Evolutionary conservation across 2,113 vertebrate species (phyloP).

Genomic region (Tetrao urogallus): DNA sequence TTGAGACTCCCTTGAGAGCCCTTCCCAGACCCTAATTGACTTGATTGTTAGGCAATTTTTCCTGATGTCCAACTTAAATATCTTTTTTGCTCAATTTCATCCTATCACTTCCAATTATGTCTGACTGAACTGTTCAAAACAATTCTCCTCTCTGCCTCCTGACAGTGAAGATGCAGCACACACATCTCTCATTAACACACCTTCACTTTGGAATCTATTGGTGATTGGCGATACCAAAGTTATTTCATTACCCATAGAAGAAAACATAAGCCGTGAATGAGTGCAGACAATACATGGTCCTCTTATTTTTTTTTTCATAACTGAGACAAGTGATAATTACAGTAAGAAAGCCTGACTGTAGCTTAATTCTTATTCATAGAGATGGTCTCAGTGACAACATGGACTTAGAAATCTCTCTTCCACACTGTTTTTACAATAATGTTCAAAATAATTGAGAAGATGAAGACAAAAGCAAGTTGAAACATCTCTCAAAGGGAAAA

Average conservation of each 20-base stretch:
- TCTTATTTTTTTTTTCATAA: neutral
- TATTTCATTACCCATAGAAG: conserved; percentile 16
- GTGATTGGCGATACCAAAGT: neutral
- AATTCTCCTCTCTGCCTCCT: conserved; percentile 20
- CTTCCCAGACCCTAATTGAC: conserved; percentile 49
- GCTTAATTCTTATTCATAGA: neutral
- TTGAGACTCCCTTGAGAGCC: conserved; percentile 26
- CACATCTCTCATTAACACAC: neutral
- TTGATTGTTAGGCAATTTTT: conserved; percentile 51
- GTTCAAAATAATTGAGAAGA: conserved; percentile 15
- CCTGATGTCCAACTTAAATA: conserved; percentile 36
- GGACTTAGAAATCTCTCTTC: neutral
- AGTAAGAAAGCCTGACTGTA: neutral
- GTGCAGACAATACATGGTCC: neutral
- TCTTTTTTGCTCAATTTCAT: conserved; percentile 60
- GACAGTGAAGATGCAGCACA: neutral
- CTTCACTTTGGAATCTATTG: neutral
- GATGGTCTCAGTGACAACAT: neutral
- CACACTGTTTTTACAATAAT: neutral
- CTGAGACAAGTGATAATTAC: conserved; percentile 15
- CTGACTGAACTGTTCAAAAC: conserved; percentile 46
- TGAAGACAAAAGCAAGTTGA: neutral
- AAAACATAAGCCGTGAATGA: neutral
- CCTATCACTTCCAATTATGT: conserved; percentile 45
- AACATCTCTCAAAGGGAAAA: neutral